Conservation (phyloP, 2,888 invertebrate species). For the Tiliacea aurago region DNA sequence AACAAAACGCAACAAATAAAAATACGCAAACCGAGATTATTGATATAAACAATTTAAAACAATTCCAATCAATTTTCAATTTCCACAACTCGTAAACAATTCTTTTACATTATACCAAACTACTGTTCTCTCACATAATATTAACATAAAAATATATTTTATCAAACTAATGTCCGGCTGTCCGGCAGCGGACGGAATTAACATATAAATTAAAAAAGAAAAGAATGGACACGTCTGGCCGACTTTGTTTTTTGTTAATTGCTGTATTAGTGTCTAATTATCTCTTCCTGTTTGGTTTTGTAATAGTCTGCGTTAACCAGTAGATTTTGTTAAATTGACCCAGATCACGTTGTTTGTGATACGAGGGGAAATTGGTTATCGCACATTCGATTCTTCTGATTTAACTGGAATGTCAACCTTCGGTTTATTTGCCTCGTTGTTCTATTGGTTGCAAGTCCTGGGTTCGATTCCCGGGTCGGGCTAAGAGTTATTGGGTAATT, state of each 20-base stretch:
- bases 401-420: too few relatives aligned
- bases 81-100: conserved; percentile 8
- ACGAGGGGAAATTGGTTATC: conserved; percentile 1
- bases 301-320: conserved; percentile 42
- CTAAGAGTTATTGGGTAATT: too few relatives aligned
- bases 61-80: conserved; percentile 31
- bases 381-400: not conserved
- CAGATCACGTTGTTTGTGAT: conserved; percentile 31
- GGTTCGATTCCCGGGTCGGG: too few relatives aligned
- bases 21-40: not conserved
- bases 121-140: conserved; percentile 39
- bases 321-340: conserved; percentile 42
- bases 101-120: conserved; percentile 5
- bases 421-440: not conserved
- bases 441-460: not conserved
- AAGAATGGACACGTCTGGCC: conserved; percentile 61
- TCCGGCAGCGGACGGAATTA: conserved; percentile 58
- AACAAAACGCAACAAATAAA: not conserved
- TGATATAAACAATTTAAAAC: conserved; percentile 9
- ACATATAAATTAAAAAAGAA: conserved; percentile 65
- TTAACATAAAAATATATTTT: conserved; percentile 58
- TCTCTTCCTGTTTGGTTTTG: conserved; percentile 63
- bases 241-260: conserved; percentile 64
- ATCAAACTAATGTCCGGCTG: conserved; percentile 45
- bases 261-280: conserved; percentile 62